Percentiles rank a stretch among this genome's conserved stretches.
These are phyloP conservation scores for Nesometra sesokonis DNA, from an alignment of 35 echinoderm and acorn worm genomes.

Conservation along the genomic window DNA sequence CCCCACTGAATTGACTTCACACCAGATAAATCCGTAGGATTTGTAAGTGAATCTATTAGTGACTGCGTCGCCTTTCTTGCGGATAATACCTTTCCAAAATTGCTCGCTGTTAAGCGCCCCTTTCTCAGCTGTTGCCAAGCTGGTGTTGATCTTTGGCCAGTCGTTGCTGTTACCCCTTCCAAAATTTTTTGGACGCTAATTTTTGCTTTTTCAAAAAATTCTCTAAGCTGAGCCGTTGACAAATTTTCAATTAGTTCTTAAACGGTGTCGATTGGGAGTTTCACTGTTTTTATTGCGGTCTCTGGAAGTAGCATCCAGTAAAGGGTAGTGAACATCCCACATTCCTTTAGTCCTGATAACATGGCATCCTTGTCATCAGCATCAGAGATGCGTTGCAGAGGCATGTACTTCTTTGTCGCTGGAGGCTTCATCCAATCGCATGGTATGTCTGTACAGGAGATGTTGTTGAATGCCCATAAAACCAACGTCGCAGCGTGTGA, in stretches of 20 bases:
- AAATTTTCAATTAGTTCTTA: background rate
- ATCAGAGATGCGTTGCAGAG: background rate
- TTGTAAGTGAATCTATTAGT: constrained; percentile 5
- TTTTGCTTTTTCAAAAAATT: background rate
- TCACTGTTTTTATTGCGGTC: too few species aligned
- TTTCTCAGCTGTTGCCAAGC: constrained; percentile 11
- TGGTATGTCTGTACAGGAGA: constrained; percentile 9
- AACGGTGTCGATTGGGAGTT: background rate
- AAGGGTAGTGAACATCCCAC: background rate
- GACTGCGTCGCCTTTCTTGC: background rate
- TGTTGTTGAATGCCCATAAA: background rate
- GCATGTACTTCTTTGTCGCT: background rate
- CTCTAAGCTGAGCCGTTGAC: background rate
- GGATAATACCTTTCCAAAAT: constrained; percentile 4
- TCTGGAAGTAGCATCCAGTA: background rate
- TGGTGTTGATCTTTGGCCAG: background rate
- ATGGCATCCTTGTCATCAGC: background rate
- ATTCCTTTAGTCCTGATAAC: background rate
- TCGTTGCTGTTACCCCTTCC: background rate
- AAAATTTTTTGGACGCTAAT: background rate
- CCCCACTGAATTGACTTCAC: constrained; percentile 18
- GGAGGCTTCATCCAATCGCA: background rate
- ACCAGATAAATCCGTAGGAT: background rate
- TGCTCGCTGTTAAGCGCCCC: constrained; percentile 13
- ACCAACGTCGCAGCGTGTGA: background rate